phyloP scores from a whole-genome alignment of 2,113 vertebrate genomes.

The Scortum barcoo region DNA sequence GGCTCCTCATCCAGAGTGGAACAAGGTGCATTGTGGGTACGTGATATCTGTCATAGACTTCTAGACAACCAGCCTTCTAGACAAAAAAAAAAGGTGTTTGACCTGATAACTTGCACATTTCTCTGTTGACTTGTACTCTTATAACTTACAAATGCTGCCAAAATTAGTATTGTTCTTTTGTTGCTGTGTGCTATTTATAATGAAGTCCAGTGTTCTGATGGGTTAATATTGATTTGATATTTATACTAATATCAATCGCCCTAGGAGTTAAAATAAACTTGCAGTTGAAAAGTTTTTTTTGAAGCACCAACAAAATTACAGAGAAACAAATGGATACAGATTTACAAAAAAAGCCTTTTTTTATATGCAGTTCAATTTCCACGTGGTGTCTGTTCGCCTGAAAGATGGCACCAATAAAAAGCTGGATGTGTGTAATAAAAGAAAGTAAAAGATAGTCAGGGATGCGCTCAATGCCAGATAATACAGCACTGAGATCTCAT shows the following conservation, averaged over 20 bases:
- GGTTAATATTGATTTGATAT: constrained; percentile 13
- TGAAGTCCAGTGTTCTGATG: neutral
- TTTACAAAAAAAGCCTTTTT: neutral
- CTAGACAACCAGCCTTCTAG: neutral
- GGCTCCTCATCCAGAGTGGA: neutral
- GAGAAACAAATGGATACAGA: too few relatives aligned
- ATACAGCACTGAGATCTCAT: constrained; percentile 4
- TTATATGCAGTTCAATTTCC: neutral
- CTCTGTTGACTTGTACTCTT: neutral
- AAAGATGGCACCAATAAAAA: constrained; percentile 14
- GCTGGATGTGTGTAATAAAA: constrained; percentile 15
- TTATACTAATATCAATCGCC: too few relatives aligned
- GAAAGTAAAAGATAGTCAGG: neutral
- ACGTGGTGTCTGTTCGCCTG: neutral
- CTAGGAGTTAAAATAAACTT: neutral
- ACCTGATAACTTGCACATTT: fast-evolving
- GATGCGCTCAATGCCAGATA: constrained; percentile 18
- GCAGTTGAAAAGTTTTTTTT: neutral
- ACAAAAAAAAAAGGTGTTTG: too few relatives aligned
- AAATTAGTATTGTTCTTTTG: neutral
- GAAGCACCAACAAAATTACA: neutral
- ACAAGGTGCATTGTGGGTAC: neutral
- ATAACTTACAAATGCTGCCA: neutral
- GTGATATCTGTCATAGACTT: neutral
- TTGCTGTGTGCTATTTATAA: neutral